Evolutionary conservation across 2,888 invertebrate species (phyloP).

Genomic region (Rhaphigaster nebulosa): DNA sequence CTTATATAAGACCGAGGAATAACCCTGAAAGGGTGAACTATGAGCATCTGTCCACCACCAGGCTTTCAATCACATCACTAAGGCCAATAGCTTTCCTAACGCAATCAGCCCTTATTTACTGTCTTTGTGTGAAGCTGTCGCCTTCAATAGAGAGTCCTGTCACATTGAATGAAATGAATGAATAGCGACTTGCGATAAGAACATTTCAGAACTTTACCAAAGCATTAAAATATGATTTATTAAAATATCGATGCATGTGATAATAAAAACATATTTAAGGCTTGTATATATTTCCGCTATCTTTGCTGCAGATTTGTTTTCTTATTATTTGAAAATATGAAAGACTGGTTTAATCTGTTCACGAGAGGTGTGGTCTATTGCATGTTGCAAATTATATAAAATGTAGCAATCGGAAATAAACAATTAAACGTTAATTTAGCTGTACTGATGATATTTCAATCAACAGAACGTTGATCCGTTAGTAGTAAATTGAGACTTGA

Average conservation of each 20-base stretch:
- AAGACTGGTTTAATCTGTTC: too few relatives aligned
- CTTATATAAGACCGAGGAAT: too few relatives aligned
- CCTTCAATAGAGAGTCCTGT: not conserved
- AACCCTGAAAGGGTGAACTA: not conserved
- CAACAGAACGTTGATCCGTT: too few relatives aligned
- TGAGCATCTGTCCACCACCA: not conserved
- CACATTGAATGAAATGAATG: not conserved
- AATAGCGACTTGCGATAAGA: not conserved
- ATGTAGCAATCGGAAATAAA: too few relatives aligned
- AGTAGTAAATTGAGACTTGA: too few relatives aligned
- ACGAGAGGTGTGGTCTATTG: too few relatives aligned
- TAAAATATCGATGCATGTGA: not conserved
- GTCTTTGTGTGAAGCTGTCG: not conserved
- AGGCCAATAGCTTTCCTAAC: not conserved
- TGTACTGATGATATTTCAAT: too few relatives aligned
- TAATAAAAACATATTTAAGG: not conserved
- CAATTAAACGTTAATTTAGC: too few relatives aligned
- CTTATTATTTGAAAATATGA: too few relatives aligned
- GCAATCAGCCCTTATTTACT: not conserved
- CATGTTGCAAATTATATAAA: too few relatives aligned
- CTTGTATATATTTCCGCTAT: not conserved
- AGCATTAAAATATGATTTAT: not conserved
- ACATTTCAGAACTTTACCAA: not conserved
- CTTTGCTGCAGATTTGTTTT: too few relatives aligned
- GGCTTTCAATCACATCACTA: not conserved